Conservation (phyloP, 2,888 invertebrate species). For the Parnassius smintheus region DNA sequence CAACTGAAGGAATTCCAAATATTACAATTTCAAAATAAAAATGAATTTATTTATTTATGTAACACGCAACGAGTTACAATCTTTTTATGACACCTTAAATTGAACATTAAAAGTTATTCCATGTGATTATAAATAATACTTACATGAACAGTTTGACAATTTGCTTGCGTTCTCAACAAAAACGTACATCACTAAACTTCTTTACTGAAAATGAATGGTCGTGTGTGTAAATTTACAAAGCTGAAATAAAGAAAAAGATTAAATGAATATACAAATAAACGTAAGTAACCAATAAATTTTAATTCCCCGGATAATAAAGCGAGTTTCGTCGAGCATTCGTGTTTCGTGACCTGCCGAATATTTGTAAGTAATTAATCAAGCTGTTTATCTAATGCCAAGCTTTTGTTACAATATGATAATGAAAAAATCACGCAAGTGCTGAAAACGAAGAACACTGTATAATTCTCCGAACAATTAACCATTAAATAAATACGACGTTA, state of each 20-base stretch:
- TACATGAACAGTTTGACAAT: no score
- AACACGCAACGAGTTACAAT: no score
- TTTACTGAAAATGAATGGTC: no score
- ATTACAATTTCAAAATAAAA: no score
- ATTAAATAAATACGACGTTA: neutral
- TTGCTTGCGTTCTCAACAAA: no score
- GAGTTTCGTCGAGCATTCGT: slow-evolving; percentile 14
- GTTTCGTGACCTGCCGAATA: slow-evolving; percentile 28
- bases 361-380: slow-evolving; percentile 36
- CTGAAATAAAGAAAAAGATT: neutral
- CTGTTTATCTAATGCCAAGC: slow-evolving; percentile 41
- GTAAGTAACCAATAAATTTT: slow-evolving; percentile 12
- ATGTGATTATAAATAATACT: no score
- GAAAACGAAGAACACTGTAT: slow-evolving; percentile 43
- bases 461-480: slow-evolving; percentile 19
- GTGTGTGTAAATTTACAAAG: no score
- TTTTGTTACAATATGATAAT: slow-evolving; percentile 34
- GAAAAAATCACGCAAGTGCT: slow-evolving; percentile 36
- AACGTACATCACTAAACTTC: no score
- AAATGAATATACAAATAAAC: slow-evolving; percentile 5
- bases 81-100: no score
- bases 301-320: slow-evolving; percentile 20
- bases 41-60: no score
- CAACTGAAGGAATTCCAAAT: no score
- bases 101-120: no score